phyloP scores from a whole-genome alignment of 2,888 invertebrate species.

The Microctonus brassicae region DNA sequence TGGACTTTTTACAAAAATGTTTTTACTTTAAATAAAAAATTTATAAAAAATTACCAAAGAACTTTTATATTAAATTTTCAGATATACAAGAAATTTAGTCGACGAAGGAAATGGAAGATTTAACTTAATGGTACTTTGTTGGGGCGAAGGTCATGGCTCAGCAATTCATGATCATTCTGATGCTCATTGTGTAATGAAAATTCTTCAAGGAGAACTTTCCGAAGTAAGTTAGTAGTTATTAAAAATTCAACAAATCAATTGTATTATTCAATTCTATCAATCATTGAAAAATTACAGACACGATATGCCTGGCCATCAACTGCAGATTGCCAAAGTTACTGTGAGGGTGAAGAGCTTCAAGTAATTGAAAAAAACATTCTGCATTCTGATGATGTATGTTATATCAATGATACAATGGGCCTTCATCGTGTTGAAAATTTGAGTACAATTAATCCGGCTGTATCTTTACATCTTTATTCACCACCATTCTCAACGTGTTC shows the following conservation, averaged over 20 bases:
- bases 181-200: conserved; percentile 98
- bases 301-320: conserved; percentile 83
- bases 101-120: conserved; percentile 97
- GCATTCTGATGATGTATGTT: conserved; percentile 85
- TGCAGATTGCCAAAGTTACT: conserved; percentile 68
- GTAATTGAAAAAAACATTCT: conserved; percentile 78
- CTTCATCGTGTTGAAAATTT: conserved; percentile 96
- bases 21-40: not conserved
- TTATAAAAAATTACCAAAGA: conserved; percentile 8
- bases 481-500: conserved; percentile 92
- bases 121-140: conserved; percentile 97
- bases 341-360: conserved; percentile 73
- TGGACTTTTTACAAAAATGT: not conserved
- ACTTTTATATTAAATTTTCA: conserved; percentile 63
- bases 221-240: conserved; percentile 78
- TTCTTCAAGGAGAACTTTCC: conserved; percentile 84
- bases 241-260: not conserved
- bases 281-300: conserved; percentile 53
- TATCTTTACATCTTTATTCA: conserved; percentile 94
- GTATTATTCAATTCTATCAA: not conserved
- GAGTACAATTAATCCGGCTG: conserved; percentile 88
- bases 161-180: conserved; percentile 97
- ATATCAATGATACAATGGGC: conserved; percentile 96
- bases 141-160: conserved; percentile 96
- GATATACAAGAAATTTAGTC: conserved; percentile 96